These are phyloP conservation scores for Cynopterus sphinx DNA, from an alignment of 2,797 vertebrate genomes.

Conservation along the genomic window DNA sequence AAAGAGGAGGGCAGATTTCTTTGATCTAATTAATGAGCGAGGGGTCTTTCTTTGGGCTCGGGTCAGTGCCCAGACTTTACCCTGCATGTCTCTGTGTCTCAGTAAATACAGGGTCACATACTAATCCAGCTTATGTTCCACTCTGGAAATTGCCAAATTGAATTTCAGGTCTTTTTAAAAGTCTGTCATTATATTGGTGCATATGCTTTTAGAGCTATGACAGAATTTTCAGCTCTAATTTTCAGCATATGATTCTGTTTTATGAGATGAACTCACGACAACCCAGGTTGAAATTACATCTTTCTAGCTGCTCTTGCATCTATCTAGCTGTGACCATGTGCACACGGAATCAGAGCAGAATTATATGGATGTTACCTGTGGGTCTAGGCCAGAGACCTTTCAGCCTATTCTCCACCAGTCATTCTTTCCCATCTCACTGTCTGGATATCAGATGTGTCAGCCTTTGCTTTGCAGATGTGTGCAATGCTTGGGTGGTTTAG, in stretches of 20 bases:
- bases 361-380: background rate
- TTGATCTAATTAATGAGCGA: background rate
- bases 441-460: background rate
- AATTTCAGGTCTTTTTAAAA: background rate
- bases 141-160: background rate
- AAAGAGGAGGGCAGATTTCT: no score
- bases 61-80: background rate
- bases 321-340: background rate
- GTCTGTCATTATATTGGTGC: background rate
- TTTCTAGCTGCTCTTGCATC: background rate
- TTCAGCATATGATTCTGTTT: background rate
- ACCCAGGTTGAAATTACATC: background rate
- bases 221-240: background rate
- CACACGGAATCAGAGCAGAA: background rate
- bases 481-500: background rate
- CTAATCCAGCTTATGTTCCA: background rate
- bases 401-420: background rate
- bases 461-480: background rate
- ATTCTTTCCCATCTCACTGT: background rate
- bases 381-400: background rate
- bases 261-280: background rate
- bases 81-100: background rate
- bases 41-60: background rate
- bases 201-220: background rate
- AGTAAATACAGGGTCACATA: background rate